Percentiles rank a stretch among this genome's conserved stretches.
Evolutionary conservation across 64 coral and sea anemone genomes (phyloP).

Genomic region (Trachythela sp.): DNA sequence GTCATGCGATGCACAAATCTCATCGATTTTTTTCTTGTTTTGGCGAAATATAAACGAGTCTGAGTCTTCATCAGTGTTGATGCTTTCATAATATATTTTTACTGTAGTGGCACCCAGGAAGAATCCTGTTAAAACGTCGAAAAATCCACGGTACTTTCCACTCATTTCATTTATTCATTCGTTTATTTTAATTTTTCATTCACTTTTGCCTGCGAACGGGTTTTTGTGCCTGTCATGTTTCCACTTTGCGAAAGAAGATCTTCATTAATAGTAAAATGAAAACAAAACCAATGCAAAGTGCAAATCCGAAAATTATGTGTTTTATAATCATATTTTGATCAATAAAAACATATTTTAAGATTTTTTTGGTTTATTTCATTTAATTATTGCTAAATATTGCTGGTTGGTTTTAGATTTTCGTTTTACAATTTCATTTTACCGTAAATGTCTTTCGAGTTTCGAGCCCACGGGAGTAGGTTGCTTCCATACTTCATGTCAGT

Average conservation of each 20-base stretch:
- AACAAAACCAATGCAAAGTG: too few species aligned
- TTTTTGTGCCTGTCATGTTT: not conserved
- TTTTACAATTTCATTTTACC: too few species aligned
- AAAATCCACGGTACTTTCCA: not conserved
- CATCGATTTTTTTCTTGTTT: constrained; percentile 68
- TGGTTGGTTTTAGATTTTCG: too few species aligned
- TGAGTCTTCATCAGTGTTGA: constrained; percentile 18
- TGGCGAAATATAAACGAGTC: constrained; percentile 9
- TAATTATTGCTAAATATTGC: too few species aligned
- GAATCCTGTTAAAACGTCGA: constrained; percentile 56
- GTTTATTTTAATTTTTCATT: not conserved
- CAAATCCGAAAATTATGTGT: too few species aligned
- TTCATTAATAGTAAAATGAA: not conserved
- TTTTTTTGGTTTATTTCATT: too few species aligned
- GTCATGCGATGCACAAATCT: constrained; percentile 60
- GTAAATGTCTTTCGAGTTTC: too few species aligned
- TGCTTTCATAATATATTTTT: constrained; percentile 91
- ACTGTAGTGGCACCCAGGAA: constrained; percentile 67
- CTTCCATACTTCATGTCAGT: too few species aligned
- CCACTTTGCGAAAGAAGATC: not conserved
- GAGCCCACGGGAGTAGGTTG: too few species aligned
- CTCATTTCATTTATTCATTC: not conserved
- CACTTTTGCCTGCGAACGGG: not conserved
- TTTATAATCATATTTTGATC: too few species aligned
- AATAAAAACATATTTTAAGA: too few species aligned